Evolutionary conservation across 2,888 invertebrate species (phyloP).

Genomic region (Diplazon laetatorius): DNA sequence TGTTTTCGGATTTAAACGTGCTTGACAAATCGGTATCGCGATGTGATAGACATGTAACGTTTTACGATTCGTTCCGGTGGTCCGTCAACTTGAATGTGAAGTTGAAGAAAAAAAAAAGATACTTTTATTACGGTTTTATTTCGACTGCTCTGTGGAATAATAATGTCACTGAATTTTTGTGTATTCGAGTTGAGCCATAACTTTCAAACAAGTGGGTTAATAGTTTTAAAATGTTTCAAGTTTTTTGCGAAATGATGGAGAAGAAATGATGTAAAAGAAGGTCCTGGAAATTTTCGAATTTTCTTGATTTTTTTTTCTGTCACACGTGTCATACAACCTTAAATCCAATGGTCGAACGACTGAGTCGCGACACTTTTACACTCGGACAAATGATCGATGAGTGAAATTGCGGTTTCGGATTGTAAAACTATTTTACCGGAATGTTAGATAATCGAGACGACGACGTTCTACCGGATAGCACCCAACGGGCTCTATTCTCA

Average conservation of each 20-base stretch:
- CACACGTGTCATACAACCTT: no score
- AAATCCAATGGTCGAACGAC: no score
- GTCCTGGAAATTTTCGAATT: no score
- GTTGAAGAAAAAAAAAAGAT: no score
- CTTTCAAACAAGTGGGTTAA: no score
- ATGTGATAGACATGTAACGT: background rate
- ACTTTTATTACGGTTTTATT: background rate
- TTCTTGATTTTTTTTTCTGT: no score
- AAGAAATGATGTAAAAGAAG: background rate
- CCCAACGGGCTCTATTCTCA: background rate
- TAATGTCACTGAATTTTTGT: conserved; percentile 1
- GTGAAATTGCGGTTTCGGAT: conserved; percentile 50
- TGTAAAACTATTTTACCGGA: conserved; percentile 41
- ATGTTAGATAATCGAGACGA: conserved; percentile 45
- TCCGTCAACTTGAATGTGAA: background rate
- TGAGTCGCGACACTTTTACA: conserved; percentile 22
- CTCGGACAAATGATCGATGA: conserved; percentile 49
- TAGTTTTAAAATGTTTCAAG: no score
- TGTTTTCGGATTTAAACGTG: background rate
- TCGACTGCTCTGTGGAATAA: conserved; percentile 1
- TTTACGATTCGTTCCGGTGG: conserved; percentile 1
- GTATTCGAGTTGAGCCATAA: background rate
- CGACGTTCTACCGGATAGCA: conserved; percentile 21
- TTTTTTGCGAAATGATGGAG: no score
- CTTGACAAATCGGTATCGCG: background rate